These are phyloP conservation scores for Barbus barbus DNA, from an alignment of 2,113 vertebrate species.

Conservation along the genomic window DNA sequence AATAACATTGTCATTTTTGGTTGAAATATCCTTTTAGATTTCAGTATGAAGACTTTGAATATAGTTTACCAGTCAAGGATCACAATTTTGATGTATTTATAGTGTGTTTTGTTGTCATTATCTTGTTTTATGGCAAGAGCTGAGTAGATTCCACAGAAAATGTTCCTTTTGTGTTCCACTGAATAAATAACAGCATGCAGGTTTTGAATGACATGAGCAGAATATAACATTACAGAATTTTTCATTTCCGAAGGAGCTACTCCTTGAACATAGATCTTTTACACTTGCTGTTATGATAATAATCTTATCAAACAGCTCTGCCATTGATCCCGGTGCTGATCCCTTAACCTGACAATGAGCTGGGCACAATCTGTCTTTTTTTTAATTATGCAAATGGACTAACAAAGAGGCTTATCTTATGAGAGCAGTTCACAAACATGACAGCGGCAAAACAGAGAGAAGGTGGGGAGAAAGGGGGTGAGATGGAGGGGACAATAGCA, in stretches of 20 bases:
- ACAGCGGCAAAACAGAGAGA: background rate
- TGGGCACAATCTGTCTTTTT: constrained; percentile 47
- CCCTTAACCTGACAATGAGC: constrained; percentile 45
- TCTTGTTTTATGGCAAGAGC: too few species aligned
- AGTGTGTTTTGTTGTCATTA: too few species aligned
- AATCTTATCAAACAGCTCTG: constrained; percentile 31
- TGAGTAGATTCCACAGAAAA: too few species aligned
- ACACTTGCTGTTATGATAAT: background rate
- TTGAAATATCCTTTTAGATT: too few species aligned
- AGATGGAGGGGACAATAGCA: constrained; percentile 8
- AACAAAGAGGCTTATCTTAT: constrained; percentile 67
- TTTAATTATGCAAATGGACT: constrained; percentile 61
- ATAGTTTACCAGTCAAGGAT: too few species aligned
- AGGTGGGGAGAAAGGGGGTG: background rate
- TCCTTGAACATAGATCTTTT: background rate
- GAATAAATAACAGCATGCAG: background rate
- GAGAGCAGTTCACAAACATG: constrained; percentile 46
- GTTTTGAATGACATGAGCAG: background rate
- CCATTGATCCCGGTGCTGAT: background rate
- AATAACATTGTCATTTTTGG: too few species aligned
- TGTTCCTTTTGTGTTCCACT: background rate
- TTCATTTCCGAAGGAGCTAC: background rate
- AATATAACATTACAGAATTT: background rate
- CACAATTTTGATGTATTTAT: too few species aligned
- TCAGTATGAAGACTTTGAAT: too few species aligned